Base-by-base conservation (phyloP, 2,888 invertebrate genomes). In the Mythimna vitellina region DNA sequence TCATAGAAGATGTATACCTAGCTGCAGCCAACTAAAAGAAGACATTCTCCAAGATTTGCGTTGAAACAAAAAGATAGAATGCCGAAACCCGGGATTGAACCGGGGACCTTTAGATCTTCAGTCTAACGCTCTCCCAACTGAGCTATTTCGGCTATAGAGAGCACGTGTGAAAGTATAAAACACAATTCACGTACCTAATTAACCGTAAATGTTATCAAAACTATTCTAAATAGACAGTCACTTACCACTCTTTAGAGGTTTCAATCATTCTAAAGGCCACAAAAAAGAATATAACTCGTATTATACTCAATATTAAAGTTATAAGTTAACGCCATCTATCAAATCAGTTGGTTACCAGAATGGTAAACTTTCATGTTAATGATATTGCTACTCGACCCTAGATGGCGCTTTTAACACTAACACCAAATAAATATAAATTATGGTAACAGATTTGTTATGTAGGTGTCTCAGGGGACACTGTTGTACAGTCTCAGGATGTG, bases 71-170 rank as follows among this genome's bases (percentile, higher is more conserved):
- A 83, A 66, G 58, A 49, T n/a, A 1, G 0, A 8, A 0, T 86
- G 88, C 87, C 86, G 92, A 91, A 93, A 93, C 93, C 93, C 87
- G 93, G 92, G 92, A 92, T 93, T 89, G 93, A 93, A 92, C 93
- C 93, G 84, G 93, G 92, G 92, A 93, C 92, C 92, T 93, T 92
- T 93, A 92, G 92, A 92, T 93, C 92, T 92, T 92, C 92, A 92
- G 92, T 93, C 93, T 92, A 93, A 93, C 92, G 93, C 93, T 92
- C 92, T 93, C 93, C 93, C 93, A 93, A 93, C 93, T 92, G 93
- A 93, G 91, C 93, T 93, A 93, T 93, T 93, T 93, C 93, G 93
- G 93, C 93, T 46, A 54, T 22, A 14, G 84, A 0, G 0, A 0
- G 0, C 0, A 0, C 0, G 0, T 0, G 0, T 0, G 42, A 79